These are phyloP conservation scores for Pseudachorutes palmiensis DNA, from an alignment of 1,140 invertebrate species.

Conservation along the genomic window DNA sequence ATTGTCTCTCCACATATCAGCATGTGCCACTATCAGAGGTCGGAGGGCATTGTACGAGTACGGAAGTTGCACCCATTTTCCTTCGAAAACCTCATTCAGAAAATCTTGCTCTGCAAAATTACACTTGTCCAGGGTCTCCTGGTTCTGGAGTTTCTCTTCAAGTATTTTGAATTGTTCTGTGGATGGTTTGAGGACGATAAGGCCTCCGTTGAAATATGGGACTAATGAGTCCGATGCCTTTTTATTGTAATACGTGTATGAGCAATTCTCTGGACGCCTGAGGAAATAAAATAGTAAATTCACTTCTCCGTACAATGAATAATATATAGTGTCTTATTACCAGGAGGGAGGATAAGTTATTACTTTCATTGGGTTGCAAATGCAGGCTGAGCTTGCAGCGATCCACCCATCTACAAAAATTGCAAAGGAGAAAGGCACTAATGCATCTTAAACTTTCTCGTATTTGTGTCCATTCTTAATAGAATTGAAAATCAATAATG, in stretches of 20 bases:
- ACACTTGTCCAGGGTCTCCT: not conserved
- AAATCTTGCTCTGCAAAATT: conserved; percentile 1
- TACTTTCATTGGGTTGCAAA: conserved; percentile 1
- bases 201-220: not conserved
- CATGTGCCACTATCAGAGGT: not conserved
- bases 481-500: no score
- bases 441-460: no score
- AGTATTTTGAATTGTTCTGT: not conserved
- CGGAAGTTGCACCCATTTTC: not conserved
- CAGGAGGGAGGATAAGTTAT: not conserved
- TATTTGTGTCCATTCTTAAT: no score
- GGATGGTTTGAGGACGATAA: not conserved
- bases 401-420: not conserved
- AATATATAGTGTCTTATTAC: not conserved
- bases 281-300: no score
- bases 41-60: conserved; percentile 7
- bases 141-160: not conserved
- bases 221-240: not conserved
- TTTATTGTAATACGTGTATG: not conserved
- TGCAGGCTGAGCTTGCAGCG: not conserved
- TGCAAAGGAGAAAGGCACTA: no score
- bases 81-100: not conserved
- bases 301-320: no score
- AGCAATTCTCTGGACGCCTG: not conserved
- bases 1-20: not conserved